phyloP scores from a whole-genome alignment of 1,140 invertebrate genomes.

The Rhagoletis pomonella region DNA sequence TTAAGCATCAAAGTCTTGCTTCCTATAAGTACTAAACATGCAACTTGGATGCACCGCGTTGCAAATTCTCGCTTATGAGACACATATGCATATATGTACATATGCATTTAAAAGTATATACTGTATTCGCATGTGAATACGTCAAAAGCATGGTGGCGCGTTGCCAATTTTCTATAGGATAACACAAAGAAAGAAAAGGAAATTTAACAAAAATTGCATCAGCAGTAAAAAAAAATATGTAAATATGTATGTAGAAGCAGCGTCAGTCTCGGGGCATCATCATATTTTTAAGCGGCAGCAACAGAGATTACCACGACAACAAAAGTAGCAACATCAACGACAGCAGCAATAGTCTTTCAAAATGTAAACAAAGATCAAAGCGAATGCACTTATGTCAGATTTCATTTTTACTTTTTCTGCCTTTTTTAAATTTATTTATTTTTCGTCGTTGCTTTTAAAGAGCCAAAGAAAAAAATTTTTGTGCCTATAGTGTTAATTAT shows the following conservation, averaged over 20 bases:
- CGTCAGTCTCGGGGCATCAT: background rate
- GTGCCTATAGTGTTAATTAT: background rate
- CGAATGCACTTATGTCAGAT: slow-evolving; percentile 14
- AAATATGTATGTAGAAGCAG: background rate
- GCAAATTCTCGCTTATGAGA: background rate
- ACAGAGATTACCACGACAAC: background rate
- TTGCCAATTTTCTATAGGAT: slow-evolving; percentile 14
- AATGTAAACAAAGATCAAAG: slow-evolving; percentile 52
- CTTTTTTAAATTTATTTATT: background rate
- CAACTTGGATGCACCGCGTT: background rate
- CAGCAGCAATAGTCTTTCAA: background rate
- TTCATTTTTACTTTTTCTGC: background rate
- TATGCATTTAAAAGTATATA: background rate
- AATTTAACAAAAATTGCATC: slow-evolving; percentile 2
- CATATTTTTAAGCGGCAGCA: background rate
- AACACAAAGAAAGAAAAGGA: background rate
- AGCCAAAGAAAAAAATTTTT: background rate
- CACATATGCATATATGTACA: background rate
- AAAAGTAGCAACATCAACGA: background rate
- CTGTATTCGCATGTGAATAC: background rate
- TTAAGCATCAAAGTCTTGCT: too few relatives aligned
- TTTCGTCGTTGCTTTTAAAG: background rate
- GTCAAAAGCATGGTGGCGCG: background rate
- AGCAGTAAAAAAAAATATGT: background rate
- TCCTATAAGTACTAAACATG: too few relatives aligned